Evolutionary conservation across 2,113 vertebrate genomes (phyloP).

Genomic region (Corapipo altera): DNA sequence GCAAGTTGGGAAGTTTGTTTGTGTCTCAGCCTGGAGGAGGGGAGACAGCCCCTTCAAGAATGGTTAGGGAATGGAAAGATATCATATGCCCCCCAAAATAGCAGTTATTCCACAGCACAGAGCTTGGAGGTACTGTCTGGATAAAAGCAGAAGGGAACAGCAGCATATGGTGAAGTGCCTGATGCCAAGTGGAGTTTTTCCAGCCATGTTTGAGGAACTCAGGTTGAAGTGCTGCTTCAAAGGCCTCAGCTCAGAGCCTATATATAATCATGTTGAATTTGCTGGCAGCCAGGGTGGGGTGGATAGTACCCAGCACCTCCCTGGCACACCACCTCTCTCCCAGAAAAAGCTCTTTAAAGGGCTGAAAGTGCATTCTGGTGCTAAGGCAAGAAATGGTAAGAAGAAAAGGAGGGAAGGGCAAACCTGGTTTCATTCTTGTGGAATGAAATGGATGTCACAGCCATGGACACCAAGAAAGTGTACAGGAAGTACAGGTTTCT

Average conservation of each 20-base stretch:
- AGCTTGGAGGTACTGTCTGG: not conserved
- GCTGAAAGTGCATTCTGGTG: not conserved
- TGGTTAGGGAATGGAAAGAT: slow-evolving; percentile 9
- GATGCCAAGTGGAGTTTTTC: slow-evolving; percentile 46
- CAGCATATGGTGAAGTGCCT: slow-evolving; percentile 18
- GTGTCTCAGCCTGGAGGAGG: not conserved
- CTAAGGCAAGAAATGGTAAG: not conserved
- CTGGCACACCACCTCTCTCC: not conserved
- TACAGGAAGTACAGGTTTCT: not conserved
- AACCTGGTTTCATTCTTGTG: accelerated
- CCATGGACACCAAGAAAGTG: not conserved
- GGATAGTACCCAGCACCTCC: not conserved
- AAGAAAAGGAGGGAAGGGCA: not conserved
- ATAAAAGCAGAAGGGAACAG: slow-evolving; percentile 29
- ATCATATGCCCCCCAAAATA: slow-evolving; percentile 32
- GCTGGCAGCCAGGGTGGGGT: not conserved
- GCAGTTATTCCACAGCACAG: slow-evolving; percentile 16
- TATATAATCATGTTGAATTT: slow-evolving; percentile 34
- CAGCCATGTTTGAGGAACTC: slow-evolving; percentile 21
- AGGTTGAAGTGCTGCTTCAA: slow-evolving; percentile 22
- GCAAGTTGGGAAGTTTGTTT: not conserved
- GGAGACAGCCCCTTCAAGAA: not conserved
- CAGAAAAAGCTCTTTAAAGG: not conserved
- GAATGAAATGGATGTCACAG: not conserved
- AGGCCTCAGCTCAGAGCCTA: slow-evolving; percentile 28